Evolutionary conservation across 2,797 vertebrate genomes (phyloP), one percentile per base, ranked within the genome.

Genomic region (Sciaenops ocellatus): DNA sequence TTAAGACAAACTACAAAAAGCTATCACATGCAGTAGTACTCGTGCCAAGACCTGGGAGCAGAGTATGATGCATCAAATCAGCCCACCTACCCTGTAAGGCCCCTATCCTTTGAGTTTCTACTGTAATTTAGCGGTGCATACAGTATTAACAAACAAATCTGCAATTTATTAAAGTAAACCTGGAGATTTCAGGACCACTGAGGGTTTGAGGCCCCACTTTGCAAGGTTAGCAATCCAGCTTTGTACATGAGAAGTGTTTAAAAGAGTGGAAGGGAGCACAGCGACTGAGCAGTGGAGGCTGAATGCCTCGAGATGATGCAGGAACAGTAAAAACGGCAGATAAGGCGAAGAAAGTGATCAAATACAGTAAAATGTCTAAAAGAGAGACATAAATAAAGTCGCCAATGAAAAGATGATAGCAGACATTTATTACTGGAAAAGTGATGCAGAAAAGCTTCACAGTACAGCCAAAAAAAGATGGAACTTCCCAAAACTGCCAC

Each of bases 191-290:
- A 1, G 55, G 26, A 44, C 18, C 17, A 6, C 10, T 26, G 6
- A 66, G n/a, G 22, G 34, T 71, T 51, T 38, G 13, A 24, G 26
- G 10, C 30, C 28, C 3, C 16, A 30, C 26, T 65, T 47, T 52
- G 20, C 22, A 6, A 38, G 38, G 46, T 69, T 22, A n/a, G 15
- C 57, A 70, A 84, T 74, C 51, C 71, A 69, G 34, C 50, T 68
- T 71, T 60, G 11, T n/a, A 69, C 6, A 59, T 55, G 48, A 66
- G 68, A 15, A 72, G 4, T n/a, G 13, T 61, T 69, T 51, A 38
- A 24, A 38, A 61, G 28, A 63, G 22, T 8, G 50, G 28, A 78
- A 6, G 50, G 38, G 41, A 56, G 50, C 59, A 60, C 34, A 73
- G n/a, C 44, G 11, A n/a, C 4, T 6, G 24, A 76, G 18, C 16